Conservation (phyloP, 2,797 vertebrate genomes). For the Meriones psammophilus region DNA sequence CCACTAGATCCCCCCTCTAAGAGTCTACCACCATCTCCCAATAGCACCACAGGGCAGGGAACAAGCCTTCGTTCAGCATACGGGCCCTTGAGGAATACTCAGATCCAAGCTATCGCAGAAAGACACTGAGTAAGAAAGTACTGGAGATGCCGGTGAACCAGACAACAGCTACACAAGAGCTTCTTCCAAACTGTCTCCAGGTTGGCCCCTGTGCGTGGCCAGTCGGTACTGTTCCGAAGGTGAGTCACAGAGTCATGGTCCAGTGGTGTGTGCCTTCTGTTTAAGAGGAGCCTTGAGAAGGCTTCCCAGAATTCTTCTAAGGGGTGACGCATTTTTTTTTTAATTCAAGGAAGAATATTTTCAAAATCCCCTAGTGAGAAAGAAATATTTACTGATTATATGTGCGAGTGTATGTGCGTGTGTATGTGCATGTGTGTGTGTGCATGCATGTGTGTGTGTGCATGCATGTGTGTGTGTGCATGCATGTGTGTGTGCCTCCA, state of each 20-base stretch:
- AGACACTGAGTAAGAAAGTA: not conserved
- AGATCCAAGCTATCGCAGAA: not conserved
- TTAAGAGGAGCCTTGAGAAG: conserved; percentile 52
- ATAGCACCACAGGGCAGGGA: not conserved
- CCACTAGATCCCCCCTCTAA: not conserved
- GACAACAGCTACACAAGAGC: not conserved
- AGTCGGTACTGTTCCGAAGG: not conserved
- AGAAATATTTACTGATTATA: conserved; percentile 86
- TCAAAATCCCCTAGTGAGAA: conserved; percentile 76
- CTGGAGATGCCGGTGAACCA: not conserved
- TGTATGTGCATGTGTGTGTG: not conserved
- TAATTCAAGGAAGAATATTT: conserved; percentile 67
- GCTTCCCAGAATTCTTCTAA: conserved; percentile 50
- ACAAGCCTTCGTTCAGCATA: not conserved
- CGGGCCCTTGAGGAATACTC: not conserved
- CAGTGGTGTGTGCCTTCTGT: conserved; percentile 30
- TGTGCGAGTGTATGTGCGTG: not conserved
- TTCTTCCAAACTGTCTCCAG: not conserved
- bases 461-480: not conserved
- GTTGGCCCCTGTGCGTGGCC: not conserved
- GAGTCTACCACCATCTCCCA: not conserved
- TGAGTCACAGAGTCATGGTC: not conserved
- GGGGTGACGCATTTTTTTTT: conserved; percentile 12
- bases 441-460: too few relatives aligned
- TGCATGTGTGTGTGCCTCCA: not conserved